Conservation (phyloP, 1,140 invertebrate genomes). For the Danaus plexippus region DNA sequence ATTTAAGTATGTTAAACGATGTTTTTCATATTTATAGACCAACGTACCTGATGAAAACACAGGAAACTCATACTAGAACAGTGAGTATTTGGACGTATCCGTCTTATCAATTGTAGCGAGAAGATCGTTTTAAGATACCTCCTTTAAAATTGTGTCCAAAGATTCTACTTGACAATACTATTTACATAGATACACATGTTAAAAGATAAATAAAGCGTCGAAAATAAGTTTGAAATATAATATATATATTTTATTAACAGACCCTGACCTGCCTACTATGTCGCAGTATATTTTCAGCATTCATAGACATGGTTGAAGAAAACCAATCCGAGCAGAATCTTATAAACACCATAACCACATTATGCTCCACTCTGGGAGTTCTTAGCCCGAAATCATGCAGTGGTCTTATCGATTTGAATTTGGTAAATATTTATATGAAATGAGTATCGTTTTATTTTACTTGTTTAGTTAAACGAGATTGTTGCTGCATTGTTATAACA, state of each 20-base stretch:
- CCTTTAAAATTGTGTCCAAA: no score
- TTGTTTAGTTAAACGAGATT: no score
- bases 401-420: conserved; percentile 72
- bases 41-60: conserved; percentile 5
- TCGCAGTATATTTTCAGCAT: conserved; percentile 53
- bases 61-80: no score
- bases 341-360: conserved; percentile 40
- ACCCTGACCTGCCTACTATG: conserved; percentile 71
- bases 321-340: conserved; percentile 54
- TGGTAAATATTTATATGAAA: conserved; percentile 55
- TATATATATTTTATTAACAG: conserved; percentile 23
- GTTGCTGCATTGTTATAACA: not conserved
- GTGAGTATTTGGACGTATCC: no score
- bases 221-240: no score
- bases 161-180: no score
- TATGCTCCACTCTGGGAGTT: conserved; percentile 73
- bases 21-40: conserved; percentile 33
- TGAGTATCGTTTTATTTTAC: not conserved
- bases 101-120: no score
- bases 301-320: conserved; percentile 51
- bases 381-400: conserved; percentile 72
- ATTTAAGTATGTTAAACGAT: conserved; percentile 27
- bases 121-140: no score
- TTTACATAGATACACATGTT: no score
- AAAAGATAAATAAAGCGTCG: no score